Evolutionary conservation across 1,140 invertebrate species (phyloP).

Genomic region (Wasmannia auropunctata): DNA sequence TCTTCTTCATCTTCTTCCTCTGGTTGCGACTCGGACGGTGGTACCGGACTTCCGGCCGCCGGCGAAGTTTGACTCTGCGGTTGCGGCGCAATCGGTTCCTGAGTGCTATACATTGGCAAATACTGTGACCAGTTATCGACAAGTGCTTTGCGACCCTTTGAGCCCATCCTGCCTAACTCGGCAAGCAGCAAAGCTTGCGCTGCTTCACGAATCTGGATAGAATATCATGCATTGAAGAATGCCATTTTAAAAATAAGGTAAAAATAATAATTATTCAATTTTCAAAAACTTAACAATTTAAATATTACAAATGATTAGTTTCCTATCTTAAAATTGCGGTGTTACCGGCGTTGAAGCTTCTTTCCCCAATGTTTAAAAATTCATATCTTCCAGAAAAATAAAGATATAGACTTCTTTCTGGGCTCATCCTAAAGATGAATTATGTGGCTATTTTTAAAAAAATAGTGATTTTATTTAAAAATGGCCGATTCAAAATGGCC

Average conservation of each 20-base stretch:
- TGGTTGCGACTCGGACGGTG: constrained; percentile 84
- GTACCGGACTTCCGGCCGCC: constrained; percentile 80
- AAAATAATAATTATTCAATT: neutral
- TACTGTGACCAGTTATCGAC: constrained; percentile 98
- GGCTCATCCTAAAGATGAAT: too few relatives aligned
- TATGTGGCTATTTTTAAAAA: too few relatives aligned
- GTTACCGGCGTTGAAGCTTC: too few relatives aligned
- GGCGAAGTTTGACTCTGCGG: constrained; percentile 80
- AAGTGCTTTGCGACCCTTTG: constrained; percentile 95
- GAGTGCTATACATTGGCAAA: constrained; percentile 93
- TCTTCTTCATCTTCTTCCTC: constrained; percentile 95
- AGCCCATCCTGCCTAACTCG: constrained; percentile 95
- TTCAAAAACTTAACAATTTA: neutral
- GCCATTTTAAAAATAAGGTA: neutral
- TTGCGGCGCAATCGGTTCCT: constrained; percentile 84
- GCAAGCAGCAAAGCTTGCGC: constrained; percentile 97
- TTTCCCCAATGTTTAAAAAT: too few relatives aligned
- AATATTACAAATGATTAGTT: neutral
- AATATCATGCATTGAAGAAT: neutral
- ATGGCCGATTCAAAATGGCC: too few relatives aligned
- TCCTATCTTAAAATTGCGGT: too few relatives aligned
- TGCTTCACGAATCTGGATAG: constrained; percentile 95
- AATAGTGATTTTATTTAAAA: too few relatives aligned
- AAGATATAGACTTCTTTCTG: too few relatives aligned
- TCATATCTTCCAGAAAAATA: too few relatives aligned